Evolutionary conservation across 2,888 invertebrate species (phyloP).

Genomic region (Vandiemenella viatica): DNA sequence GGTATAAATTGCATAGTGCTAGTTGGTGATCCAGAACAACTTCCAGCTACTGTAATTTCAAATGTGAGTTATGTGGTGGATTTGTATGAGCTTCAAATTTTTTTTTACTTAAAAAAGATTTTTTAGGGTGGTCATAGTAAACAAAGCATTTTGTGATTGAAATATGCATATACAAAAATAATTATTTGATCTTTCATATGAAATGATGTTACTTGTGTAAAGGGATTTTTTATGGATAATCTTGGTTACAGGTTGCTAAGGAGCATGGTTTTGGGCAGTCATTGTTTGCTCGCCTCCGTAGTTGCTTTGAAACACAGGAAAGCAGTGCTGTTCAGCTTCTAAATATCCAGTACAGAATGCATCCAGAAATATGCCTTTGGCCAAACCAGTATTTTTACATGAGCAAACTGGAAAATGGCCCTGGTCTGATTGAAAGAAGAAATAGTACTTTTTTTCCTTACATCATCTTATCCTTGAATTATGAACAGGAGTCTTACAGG

Average conservation of each 20-base stretch:
- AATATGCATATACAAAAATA: neutral
- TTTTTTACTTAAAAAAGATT: neutral
- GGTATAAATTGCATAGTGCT: constrained; percentile 60
- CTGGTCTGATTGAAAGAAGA: neutral
- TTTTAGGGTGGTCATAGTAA: too few species aligned
- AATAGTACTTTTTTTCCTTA: neutral
- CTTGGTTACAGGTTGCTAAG: constrained; percentile 52
- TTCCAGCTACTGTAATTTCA: constrained; percentile 66
- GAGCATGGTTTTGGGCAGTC: constrained; percentile 55
- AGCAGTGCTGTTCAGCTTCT: constrained; percentile 38
- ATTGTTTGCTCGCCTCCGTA: constrained; percentile 57
- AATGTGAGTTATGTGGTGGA: too few species aligned
- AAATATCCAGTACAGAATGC: constrained; percentile 72
- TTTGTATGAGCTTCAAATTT: neutral
- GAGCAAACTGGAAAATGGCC: neutral
- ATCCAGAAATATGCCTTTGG: constrained; percentile 60
- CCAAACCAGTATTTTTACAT: constrained; percentile 38
- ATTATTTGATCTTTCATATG: too few species aligned
- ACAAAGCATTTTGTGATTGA: too few species aligned
- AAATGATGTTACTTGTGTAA: too few species aligned
- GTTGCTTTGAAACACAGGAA: constrained; percentile 33
- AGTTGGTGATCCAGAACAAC: constrained; percentile 76
- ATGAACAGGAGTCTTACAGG: neutral
- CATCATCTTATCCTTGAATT: neutral
- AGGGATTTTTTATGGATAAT: too few species aligned